Conservation (phyloP, 37 sponge, comb jelly and placozoan species). For the Eunapius fragilis region DNA sequence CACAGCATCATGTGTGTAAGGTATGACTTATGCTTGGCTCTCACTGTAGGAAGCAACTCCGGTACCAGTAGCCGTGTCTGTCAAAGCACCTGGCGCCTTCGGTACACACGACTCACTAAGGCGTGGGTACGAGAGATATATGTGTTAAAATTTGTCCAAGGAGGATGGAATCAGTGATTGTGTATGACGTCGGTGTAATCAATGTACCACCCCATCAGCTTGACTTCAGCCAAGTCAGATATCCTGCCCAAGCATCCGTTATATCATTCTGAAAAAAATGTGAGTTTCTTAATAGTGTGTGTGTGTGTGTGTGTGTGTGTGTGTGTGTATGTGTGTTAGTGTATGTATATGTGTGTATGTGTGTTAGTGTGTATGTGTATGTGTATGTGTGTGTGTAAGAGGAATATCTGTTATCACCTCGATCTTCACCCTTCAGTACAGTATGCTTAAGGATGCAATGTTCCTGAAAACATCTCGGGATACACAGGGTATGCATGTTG, state of each 20-base stretch:
- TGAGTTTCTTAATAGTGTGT: not conserved
- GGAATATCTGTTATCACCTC: no score
- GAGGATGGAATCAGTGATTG: not conserved
- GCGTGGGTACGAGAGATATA: slow-evolving; percentile 32
- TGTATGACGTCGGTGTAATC: not conserved
- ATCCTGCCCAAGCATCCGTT: slow-evolving; percentile 25
- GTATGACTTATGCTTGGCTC: not conserved
- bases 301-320: not conserved
- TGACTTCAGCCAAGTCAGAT: slow-evolving; percentile 22
- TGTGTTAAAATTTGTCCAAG: not conserved
- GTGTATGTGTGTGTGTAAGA: no score
- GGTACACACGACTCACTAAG: slow-evolving; percentile 60
- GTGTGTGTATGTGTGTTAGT: no score
- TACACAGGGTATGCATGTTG: slow-evolving; percentile 61
- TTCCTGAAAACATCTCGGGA: slow-evolving; percentile 36
- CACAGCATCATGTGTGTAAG: not conserved
- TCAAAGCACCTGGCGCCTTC: slow-evolving; percentile 32
- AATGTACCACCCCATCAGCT: not conserved
- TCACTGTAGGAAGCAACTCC: not conserved
- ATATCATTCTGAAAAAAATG: slow-evolving; percentile 35
- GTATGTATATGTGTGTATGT: no score
- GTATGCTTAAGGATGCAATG: slow-evolving; percentile 39
- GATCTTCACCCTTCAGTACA: slow-evolving; percentile 32
- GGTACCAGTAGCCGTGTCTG: slow-evolving; percentile 15
- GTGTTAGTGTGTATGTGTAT: not conserved